Base-by-base conservation (phyloP, 1,140 invertebrate species). In the Brachionus sp. region DNA sequence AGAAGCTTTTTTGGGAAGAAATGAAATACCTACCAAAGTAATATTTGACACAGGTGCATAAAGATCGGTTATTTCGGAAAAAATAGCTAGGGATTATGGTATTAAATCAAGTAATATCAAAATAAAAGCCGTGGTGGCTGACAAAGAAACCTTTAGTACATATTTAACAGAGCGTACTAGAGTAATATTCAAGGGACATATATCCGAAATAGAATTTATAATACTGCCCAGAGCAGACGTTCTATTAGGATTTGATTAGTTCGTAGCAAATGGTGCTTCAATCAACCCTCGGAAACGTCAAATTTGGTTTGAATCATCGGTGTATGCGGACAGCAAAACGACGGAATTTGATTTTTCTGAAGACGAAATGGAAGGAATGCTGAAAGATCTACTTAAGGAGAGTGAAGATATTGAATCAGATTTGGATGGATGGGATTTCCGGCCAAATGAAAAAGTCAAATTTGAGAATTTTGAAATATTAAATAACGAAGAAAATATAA, bases 221-320 rank as follows among this genome's bases (percentile, higher is more conserved):
- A 68, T 68, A 68, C 25, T 68, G 13, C 64, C 64, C 3, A 68
- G 64, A 68, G 64, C 23, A 29, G 33, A 68, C 33, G 33, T 68
- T 35, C n/a, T 35, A 35, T 35, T 35, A 33, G 64, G 64, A n/a
- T n/a, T n/a, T n/a, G n/a, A n/a, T n/a, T n/a, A n/a, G n/a, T n/a
- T n/a, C n/a, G n/a, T n/a, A n/a, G 64, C 64, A 68, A 68, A 68
- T 35, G 33, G 13, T 68, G 25, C 64, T 68, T 68, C 64, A 68
- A 68, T 68, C 23, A 35, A 68, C 64, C 64, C 64, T 35, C 23
- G 9, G 33, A 68, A 68, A 35, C 64, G 64, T 25, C 16, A 64
- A 64, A 25, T 53, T 53, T 53, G 19, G 12, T 53, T 53, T 53
- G 19, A 19, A 53, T 13, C 50, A 19, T 16, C 13, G 25, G 23